Evolutionary conservation across 2,888 invertebrate genomes (phyloP).

Genomic region (Thera britannica): DNA sequence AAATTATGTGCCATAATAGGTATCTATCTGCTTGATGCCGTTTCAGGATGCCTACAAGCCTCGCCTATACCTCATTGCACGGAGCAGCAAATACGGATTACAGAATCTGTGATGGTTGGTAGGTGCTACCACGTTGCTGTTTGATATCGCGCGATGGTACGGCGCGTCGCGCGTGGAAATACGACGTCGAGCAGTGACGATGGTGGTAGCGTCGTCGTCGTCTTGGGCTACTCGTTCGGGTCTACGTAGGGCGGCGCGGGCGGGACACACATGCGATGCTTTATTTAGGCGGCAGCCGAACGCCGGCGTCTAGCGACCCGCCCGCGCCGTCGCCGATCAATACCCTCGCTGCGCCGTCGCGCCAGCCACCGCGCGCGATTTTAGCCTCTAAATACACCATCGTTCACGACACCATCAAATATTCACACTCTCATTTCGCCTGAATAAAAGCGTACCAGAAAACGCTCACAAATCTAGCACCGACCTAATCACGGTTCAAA

Average conservation of each 20-base stretch:
- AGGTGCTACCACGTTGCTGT: no score
- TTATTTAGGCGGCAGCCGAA: slow-evolving; percentile 82
- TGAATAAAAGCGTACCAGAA: slow-evolving; percentile 64
- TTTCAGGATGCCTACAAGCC: no score
- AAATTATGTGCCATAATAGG: no score
- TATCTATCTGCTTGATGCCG: background rate
- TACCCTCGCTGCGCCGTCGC: slow-evolving; percentile 82
- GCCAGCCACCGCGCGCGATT: slow-evolving; percentile 72
- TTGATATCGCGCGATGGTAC: background rate
- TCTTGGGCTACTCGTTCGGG: slow-evolving; percentile 49
- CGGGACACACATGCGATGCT: slow-evolving; percentile 77
- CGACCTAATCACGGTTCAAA: slow-evolving; percentile 29
- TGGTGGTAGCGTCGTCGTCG: slow-evolving; percentile 43
- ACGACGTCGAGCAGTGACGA: slow-evolving; percentile 16
- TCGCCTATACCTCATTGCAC: no score
- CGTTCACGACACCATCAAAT: slow-evolving; percentile 80
- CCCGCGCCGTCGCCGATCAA: slow-evolving; percentile 79
- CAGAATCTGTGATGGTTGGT: no score
- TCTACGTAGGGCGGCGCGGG: slow-evolving; percentile 69
- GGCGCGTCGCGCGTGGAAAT: no score
- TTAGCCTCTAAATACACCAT: slow-evolving; percentile 74
- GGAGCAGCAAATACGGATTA: no score
- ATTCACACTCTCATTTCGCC: slow-evolving; percentile 78
- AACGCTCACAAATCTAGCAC: slow-evolving; percentile 41
- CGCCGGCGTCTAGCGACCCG: slow-evolving; percentile 81